These are phyloP conservation scores for Polymixis lichenea DNA, from an alignment of 2,888 invertebrate genomes.

Conservation along the genomic window DNA sequence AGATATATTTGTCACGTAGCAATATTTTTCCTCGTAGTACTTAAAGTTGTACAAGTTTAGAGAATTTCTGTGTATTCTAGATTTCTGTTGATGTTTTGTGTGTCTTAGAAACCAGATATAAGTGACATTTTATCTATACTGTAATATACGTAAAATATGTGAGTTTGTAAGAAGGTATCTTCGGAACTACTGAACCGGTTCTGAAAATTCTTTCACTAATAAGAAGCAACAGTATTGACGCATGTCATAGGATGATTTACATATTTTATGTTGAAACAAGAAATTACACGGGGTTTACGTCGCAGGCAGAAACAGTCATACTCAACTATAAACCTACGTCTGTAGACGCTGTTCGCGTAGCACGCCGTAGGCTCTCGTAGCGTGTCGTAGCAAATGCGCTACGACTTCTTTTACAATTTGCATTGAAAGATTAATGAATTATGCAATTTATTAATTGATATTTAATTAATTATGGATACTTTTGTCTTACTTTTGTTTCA, in stretches of 20 bases:
- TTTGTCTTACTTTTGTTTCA: background rate
- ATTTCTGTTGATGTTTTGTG: background rate
- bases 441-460: background rate
- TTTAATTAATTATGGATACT: background rate
- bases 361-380: slow-evolving; percentile 25
- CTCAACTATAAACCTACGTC: background rate
- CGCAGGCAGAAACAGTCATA: background rate
- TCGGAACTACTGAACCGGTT: no score
- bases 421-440: background rate
- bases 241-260: no score
- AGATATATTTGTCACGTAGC: background rate
- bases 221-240: no score
- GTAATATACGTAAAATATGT: no score
- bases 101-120: no score
- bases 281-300: no score
- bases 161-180: no score
- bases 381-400: slow-evolving; percentile 16
- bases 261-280: no score
- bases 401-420: background rate
- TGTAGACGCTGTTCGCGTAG: slow-evolving; percentile 10
- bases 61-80: background rate
- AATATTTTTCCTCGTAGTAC: background rate
- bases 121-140: no score
- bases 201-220: no score
- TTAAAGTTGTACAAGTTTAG: background rate